Base-by-base conservation (phyloP, 2,888 invertebrate genomes). In the Elmis aenea region DNA sequence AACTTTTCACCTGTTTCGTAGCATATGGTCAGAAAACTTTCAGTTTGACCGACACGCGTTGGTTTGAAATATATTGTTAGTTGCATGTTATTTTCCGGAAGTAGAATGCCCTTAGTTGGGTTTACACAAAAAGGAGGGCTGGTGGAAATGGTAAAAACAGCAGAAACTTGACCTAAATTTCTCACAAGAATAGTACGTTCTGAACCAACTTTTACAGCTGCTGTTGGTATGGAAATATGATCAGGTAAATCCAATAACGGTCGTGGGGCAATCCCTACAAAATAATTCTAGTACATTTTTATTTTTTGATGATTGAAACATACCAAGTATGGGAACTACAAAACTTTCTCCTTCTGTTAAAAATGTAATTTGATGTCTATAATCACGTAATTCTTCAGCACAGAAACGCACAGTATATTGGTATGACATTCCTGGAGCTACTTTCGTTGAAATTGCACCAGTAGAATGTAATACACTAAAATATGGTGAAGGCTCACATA, bases 391-490 rank as follows among this genome's bases (percentile, higher is more conserved):
- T 34, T 71, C 71, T 5, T 72, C 68, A 0, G 84, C 80, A 25
- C 58, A 66, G 61, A 86, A 85, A 26, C 74, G 75, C 3, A 85
- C 62, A 4, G 70, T 70, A 49, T 81, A 77, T 2, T 71, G 66
- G 18, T 76, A 71, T 11, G 77, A 72, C 49, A 85, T 78, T 23
- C 86, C 85, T 9, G 85, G 82, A 3, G 83, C 84, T 12, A 85
- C 62, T 54, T 81, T 77, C 1, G 68, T 70, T 20, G 70, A 58
- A 12, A 70, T 61, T 5, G 61, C 64, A 13, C 63, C 62, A 27
- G 68, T 66, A 5, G 69, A 64, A 52, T 72, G 57, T n/a, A 59
- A 69, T 24, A 80, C 57, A 26, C 58, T 64, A 51, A 81, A 77
- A 48, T 66, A 70, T 2, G 74, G 70, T 11, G 73, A 70, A 33